Conservation (phyloP, 2,113 vertebrate genomes). For the Pseudolaguvia tuberculata region DNA sequence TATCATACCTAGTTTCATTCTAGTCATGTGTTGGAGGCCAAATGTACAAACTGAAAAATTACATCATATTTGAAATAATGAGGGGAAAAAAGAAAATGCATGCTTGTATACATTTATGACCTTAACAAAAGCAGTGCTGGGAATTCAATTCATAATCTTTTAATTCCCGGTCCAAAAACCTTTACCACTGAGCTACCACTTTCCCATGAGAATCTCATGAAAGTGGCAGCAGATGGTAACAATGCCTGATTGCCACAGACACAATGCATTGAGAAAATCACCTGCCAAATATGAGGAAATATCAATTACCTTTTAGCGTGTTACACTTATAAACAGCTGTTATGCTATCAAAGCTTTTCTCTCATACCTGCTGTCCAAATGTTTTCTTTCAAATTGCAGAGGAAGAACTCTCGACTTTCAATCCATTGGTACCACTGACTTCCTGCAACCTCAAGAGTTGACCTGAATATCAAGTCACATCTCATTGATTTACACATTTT, state of each 20-base stretch:
- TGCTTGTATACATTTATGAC: no score
- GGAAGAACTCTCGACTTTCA: slow-evolving; percentile 50
- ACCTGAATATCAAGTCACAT: slow-evolving; percentile 54
- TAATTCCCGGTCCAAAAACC: no score
- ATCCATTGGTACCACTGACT: slow-evolving; percentile 57
- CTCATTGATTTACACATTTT: slow-evolving; percentile 53
- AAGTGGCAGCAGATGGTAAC: slow-evolving; percentile 55
- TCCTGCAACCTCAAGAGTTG: slow-evolving; percentile 53
- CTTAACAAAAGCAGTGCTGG: no score
- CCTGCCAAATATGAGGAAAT: slow-evolving; percentile 63
- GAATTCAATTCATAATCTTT: no score
- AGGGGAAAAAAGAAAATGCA: background rate
- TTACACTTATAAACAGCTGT: slow-evolving; percentile 67
- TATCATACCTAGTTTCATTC: slow-evolving; percentile 8
- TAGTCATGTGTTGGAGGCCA: slow-evolving; percentile 14
- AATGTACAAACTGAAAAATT: slow-evolving; percentile 18
- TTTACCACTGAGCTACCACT: no score
- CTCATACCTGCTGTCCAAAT: slow-evolving; percentile 56
- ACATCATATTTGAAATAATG: slow-evolving; percentile 11
- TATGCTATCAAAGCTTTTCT: slow-evolving; percentile 64
- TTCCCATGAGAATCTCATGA: background rate
- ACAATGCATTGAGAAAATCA: slow-evolving; percentile 36
- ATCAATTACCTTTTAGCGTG: slow-evolving; percentile 62
- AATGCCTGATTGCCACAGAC: slow-evolving; percentile 57
- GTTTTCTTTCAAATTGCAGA: slow-evolving; percentile 67